A percentile compares a stretch with the other conserved stretches of the same genome.
These are phyloP conservation scores for Drosophila navojoa DNA, from an alignment of 1,140 invertebrate genomes.

Conservation along the genomic window DNA sequence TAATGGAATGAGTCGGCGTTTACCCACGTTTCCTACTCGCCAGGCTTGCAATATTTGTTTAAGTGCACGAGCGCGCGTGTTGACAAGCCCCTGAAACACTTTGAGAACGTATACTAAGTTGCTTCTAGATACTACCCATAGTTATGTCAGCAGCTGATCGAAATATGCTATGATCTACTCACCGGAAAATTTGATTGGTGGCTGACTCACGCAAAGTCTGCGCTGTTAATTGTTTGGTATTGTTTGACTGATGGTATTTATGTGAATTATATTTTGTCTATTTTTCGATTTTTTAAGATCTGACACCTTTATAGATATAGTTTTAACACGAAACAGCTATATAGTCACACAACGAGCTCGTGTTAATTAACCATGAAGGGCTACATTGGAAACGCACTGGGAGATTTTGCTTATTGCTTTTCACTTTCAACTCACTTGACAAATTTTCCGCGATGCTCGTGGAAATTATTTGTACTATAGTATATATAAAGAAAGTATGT, in stretches of 20 bases:
- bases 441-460: not conserved
- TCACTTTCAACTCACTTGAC: not conserved
- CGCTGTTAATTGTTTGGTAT: slow-evolving; percentile 40
- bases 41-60: slow-evolving; percentile 11
- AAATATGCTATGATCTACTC: slow-evolving; percentile 40
- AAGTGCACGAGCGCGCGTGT: slow-evolving; percentile 5
- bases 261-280: slow-evolving; percentile 12
- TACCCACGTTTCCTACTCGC: not conserved
- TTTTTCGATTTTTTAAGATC: slow-evolving; percentile 40
- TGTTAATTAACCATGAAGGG: slow-evolving; percentile 77
- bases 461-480: not conserved
- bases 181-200: slow-evolving; percentile 70
- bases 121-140: not conserved
- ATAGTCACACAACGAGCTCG: slow-evolving; percentile 78
- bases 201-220: slow-evolving; percentile 60
- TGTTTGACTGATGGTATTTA: slow-evolving; percentile 30
- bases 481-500: slow-evolving; percentile 9
- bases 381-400: slow-evolving; percentile 73
- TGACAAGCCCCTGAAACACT: slow-evolving; percentile 16
- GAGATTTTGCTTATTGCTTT: slow-evolving; percentile 27
- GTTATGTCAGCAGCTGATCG: not conserved
- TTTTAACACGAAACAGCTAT: slow-evolving; percentile 74
- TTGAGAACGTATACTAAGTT: not conserved
- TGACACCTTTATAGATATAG: slow-evolving; percentile 34
- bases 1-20: slow-evolving; percentile 5